phyloP scores from a whole-genome alignment of 1,140 invertebrate genomes.

The Lepidurus couesii region DNA sequence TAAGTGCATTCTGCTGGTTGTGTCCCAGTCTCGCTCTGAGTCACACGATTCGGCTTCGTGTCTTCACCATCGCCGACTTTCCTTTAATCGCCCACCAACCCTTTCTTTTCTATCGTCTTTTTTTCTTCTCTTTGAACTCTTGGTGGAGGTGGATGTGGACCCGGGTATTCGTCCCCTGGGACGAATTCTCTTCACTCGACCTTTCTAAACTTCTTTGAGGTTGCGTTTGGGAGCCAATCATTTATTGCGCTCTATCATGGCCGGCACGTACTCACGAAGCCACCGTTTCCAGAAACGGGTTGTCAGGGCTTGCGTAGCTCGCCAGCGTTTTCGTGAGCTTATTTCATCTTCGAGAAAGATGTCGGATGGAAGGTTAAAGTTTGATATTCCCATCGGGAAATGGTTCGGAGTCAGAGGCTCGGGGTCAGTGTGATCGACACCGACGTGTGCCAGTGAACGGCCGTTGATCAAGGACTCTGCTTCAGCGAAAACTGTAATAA shows the following conservation, averaged over 20 bases:
- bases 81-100: too few relatives aligned
- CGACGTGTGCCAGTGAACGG: conserved; percentile 30
- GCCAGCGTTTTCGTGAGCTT: conserved; percentile 5
- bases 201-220: too few relatives aligned
- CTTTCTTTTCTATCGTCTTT: too few relatives aligned
- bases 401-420: conserved; percentile 34
- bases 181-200: too few relatives aligned
- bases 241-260: conserved; percentile 5
- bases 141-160: too few relatives aligned
- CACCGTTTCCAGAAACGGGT: conserved; percentile 29
- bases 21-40: too few relatives aligned
- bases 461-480: conserved; percentile 33
- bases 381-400: conserved; percentile 6
- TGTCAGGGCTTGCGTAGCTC: background rate
- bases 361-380: conserved; percentile 1
- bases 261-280: conserved; percentile 12
- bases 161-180: too few relatives aligned
- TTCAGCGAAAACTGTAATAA: conserved; percentile 28
- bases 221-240: too few relatives aligned
- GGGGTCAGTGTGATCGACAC: conserved; percentile 26
- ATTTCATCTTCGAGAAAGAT: conserved; percentile 18
- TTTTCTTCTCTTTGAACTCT: too few relatives aligned
- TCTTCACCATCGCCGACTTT: too few relatives aligned
- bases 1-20: too few relatives aligned
- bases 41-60: too few relatives aligned